Conservation (phyloP, 2,888 invertebrate species). For the Cataglyphis altisquamis region DNA sequence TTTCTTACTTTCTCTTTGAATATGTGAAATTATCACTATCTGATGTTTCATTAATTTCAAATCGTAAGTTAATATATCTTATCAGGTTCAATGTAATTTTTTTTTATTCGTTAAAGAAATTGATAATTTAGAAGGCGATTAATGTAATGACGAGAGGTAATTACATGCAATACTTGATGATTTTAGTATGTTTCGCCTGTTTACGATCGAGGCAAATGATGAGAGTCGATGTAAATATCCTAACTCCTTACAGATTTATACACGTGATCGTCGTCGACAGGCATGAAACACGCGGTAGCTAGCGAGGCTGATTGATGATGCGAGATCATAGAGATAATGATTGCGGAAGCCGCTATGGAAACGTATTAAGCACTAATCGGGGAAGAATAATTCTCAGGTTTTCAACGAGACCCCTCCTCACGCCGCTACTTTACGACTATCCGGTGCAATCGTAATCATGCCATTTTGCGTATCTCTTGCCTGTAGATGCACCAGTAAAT, state of each 20-base stretch:
- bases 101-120: slow-evolving; percentile 20
- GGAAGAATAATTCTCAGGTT: slow-evolving; percentile 60
- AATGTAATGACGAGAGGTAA: slow-evolving; percentile 23
- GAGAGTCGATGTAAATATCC: slow-evolving; percentile 59
- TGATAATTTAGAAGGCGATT: slow-evolving; percentile 14
- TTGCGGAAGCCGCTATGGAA: slow-evolving; percentile 73
- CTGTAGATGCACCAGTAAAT: not conserved
- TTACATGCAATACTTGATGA: slow-evolving; percentile 9
- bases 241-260: slow-evolving; percentile 55
- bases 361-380: slow-evolving; percentile 57
- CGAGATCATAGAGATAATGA: slow-evolving; percentile 72
- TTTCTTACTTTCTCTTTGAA: not conserved
- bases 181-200: slow-evolving; percentile 35
- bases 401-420: slow-evolving; percentile 43
- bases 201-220: slow-evolving; percentile 45
- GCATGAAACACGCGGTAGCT: slow-evolving; percentile 76
- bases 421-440: slow-evolving; percentile 50
- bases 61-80: not conserved
- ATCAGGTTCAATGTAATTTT: not conserved
- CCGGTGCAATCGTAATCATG: slow-evolving; percentile 31
- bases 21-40: not conserved
- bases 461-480: slow-evolving; percentile 18
- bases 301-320: slow-evolving; percentile 74
- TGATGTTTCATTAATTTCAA: not conserved
- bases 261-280: slow-evolving; percentile 70